Evolutionary conservation across 2,113 vertebrate species (phyloP).

Genomic region (Ancistrus triradiatus): DNA sequence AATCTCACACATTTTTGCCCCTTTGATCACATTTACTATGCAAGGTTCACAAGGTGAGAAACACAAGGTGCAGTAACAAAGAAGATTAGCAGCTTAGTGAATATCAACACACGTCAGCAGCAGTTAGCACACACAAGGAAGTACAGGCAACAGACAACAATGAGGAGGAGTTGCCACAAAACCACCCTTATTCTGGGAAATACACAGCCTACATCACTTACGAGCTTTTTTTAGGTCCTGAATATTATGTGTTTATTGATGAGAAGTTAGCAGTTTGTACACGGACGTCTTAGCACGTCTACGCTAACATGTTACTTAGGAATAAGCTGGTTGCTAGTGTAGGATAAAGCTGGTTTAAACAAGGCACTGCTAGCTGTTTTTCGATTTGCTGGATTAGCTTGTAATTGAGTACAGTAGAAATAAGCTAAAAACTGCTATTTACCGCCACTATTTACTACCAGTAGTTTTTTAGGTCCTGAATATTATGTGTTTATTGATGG

Average conservation of each 20-base stretch:
- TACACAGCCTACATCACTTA: background rate
- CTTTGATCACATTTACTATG: too few species aligned
- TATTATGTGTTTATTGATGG: too few species aligned
- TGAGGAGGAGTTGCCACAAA: slow-evolving; percentile 14
- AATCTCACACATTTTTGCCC: too few species aligned
- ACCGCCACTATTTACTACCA: too few species aligned
- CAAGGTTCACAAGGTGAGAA: background rate
- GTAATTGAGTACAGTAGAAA: too few species aligned
- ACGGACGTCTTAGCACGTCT: background rate
- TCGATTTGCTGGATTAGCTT: too few species aligned
- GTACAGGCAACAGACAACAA: slow-evolving; percentile 17
- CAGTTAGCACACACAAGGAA: slow-evolving; percentile 8
- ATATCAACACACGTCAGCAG: slow-evolving; percentile 29
- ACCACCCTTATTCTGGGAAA: slow-evolving; percentile 12
- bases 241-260: background rate
- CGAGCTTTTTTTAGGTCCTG: background rate
- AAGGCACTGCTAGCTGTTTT: too few species aligned
- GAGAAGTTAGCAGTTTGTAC: background rate
- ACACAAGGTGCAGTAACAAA: background rate
- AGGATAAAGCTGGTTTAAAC: too few species aligned
- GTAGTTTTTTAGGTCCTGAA: too few species aligned
- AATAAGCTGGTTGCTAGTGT: too few species aligned
- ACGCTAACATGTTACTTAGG: background rate
- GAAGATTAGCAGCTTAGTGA: slow-evolving; percentile 6
- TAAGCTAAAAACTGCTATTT: too few species aligned